These are phyloP conservation scores for Dyspetes luteomarginatus DNA, from an alignment of 2,888 invertebrate species.

Conservation along the genomic window DNA sequence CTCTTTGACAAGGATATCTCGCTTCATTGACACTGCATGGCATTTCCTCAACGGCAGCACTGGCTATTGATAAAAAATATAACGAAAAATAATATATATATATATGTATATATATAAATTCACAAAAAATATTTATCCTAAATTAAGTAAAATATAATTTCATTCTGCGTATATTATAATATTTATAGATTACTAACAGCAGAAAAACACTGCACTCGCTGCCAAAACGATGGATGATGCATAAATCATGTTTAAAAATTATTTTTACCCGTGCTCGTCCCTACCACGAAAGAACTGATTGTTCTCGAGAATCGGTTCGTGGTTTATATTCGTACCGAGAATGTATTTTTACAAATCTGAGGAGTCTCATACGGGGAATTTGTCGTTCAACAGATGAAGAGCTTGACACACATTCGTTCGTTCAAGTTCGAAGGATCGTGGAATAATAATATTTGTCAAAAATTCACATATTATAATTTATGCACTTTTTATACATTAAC, in stretches of 20 bases:
- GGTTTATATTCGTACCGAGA: constrained; percentile 15
- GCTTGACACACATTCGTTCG: neutral
- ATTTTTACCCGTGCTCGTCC: neutral
- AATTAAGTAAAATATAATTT: neutral
- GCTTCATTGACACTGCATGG: constrained; percentile 37
- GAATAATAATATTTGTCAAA: neutral
- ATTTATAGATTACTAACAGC: constrained; percentile 7
- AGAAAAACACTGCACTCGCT: constrained; percentile 8
- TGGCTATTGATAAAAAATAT: neutral
- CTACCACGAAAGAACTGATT: constrained; percentile 7
- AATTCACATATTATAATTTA: neutral
- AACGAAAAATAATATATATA: neutral
- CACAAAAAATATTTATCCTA: neutral
- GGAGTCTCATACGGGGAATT: neutral
- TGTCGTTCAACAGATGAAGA: neutral
- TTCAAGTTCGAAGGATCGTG: neutral
- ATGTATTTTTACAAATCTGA: neutral
- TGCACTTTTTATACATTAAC: neutral
- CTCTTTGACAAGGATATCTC: constrained; percentile 35
- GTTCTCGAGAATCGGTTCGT: neutral
- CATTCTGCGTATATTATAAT: neutral
- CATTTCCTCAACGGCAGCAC: neutral
- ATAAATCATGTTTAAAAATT: constrained; percentile 9
- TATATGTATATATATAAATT: neutral
- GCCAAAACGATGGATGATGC: constrained; percentile 1